These are phyloP conservation scores for Labrus mixtus DNA, from an alignment of 2,113 vertebrate species.

Conservation along the genomic window DNA sequence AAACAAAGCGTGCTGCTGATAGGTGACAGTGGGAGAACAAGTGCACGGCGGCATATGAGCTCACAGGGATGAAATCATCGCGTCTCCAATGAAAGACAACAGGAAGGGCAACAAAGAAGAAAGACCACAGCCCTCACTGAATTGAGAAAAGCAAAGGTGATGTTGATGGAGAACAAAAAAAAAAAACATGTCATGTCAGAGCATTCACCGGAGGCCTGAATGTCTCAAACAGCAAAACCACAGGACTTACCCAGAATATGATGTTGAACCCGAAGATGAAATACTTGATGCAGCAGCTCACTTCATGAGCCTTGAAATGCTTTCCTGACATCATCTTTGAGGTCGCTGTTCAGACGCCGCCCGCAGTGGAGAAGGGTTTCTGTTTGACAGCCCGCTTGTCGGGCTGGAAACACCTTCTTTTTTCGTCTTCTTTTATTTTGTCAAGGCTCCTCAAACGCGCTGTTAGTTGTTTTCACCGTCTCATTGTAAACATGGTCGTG, in stretches of 20 bases:
- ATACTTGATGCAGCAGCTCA: slow-evolving; percentile 99
- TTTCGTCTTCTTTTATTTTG: slow-evolving; percentile 12
- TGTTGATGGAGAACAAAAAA: background rate
- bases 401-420: slow-evolving; percentile 55
- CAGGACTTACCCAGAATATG: slow-evolving; percentile 96
- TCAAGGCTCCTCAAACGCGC: slow-evolving; percentile 33
- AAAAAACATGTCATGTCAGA: background rate
- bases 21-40: slow-evolving; percentile 51
- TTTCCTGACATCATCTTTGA: slow-evolving; percentile 92
- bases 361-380: background rate
- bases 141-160: background rate
- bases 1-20: slow-evolving; percentile 33
- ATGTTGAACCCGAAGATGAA: slow-evolving; percentile 99
- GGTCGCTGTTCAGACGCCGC: slow-evolving; percentile 12
- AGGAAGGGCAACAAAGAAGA: background rate
- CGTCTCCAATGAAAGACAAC: background rate
- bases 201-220: slow-evolving; percentile 23
- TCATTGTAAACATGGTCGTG: slow-evolving; percentile 41
- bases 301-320: slow-evolving; percentile 98
- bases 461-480: slow-evolving; percentile 44
- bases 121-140: background rate
- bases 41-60: slow-evolving; percentile 33
- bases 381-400: slow-evolving; percentile 27
- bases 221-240: slow-evolving; percentile 1
- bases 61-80: slow-evolving; percentile 20